Percentiles rank a stretch among this genome's conserved stretches.
Conservation (phyloP, 92 coral and sea anemone species). For the Scolanthus callimorphus region DNA sequence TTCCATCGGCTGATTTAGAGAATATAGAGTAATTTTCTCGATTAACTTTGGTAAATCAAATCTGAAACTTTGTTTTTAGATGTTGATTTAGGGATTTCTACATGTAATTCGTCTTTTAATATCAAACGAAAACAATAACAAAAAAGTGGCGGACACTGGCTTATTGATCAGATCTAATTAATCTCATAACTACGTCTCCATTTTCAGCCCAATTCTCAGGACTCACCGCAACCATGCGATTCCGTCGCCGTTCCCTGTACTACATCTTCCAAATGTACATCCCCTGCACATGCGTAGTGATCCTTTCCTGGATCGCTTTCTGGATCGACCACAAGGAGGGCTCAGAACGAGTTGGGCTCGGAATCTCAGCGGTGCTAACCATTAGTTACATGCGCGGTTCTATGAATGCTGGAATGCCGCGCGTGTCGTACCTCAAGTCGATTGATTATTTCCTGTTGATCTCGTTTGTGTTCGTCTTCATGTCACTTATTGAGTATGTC, state of each 20-base stretch:
- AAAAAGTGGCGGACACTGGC: too few relatives aligned
- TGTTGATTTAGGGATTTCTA: too few relatives aligned
- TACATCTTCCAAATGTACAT: constrained; percentile 82
- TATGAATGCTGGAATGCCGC: constrained; percentile 87
- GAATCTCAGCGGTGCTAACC: constrained; percentile 84
- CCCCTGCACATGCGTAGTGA: constrained; percentile 83
- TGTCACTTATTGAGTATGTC: constrained; percentile 91
- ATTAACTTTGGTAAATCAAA: too few relatives aligned
- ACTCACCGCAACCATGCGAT: constrained; percentile 67
- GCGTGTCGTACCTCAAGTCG: constrained; percentile 93
- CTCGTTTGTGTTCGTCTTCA: constrained; percentile 87
- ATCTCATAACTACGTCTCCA: too few relatives aligned
- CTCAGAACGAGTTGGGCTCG: constrained; percentile 86
- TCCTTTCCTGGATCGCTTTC: constrained; percentile 84
- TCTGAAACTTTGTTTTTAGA: too few relatives aligned
- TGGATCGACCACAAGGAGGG: constrained; percentile 88
- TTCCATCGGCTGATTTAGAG: too few relatives aligned
- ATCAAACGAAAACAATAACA: too few relatives aligned
- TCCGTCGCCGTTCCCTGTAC: constrained; percentile 81
- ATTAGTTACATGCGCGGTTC: constrained; percentile 95
- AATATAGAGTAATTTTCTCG: too few relatives aligned
- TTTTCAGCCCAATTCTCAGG: constrained; percentile 71
- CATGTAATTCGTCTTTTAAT: too few relatives aligned
- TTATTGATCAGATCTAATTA: too few relatives aligned
- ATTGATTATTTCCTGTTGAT: constrained; percentile 87